These are phyloP conservation scores for Euproctis similis DNA, from an alignment of 2,888 invertebrate species.

Conservation along the genomic window DNA sequence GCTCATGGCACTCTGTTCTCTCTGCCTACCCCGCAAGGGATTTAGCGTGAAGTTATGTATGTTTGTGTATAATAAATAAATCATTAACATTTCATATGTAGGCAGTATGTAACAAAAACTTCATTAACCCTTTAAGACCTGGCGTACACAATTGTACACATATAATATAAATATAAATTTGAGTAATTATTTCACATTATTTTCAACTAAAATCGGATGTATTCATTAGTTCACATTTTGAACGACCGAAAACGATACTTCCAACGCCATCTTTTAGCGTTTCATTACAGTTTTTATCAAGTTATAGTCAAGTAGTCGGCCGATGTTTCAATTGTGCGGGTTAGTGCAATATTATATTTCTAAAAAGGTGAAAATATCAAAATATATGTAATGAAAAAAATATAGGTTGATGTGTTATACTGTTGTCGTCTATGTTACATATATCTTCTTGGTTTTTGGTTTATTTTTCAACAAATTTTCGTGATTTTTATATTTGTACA, in stretches of 20 bases:
- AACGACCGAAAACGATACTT: conserved; percentile 5
- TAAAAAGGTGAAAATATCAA: conserved; percentile 9
- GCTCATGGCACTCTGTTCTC: no score
- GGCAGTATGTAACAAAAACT: no score
- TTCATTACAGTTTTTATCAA: conserved; percentile 2
- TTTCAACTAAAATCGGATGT: conserved; percentile 3
- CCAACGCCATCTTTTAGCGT: conserved; percentile 5
- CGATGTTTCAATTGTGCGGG: conserved; percentile 4
- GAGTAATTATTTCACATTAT: conserved; percentile 2
- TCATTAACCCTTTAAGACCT: conserved; percentile 2
- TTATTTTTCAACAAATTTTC: conserved; percentile 6
- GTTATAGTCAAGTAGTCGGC: conserved; percentile 2
- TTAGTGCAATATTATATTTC: conserved; percentile 7
- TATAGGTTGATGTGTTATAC: conserved; percentile 9
- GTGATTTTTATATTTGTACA: conserved; percentile 13
- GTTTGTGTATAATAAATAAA: no score
- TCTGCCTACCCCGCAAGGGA: no score
- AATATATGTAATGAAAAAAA: conserved; percentile 11
- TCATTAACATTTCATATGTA: no score
- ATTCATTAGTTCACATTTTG: conserved; percentile 4
- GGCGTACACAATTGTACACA: background rate
- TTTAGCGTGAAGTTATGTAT: no score
- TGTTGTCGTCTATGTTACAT: conserved; percentile 9
- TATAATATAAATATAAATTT: conserved; percentile 2
- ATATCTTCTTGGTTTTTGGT: conserved; percentile 8